Base-by-base conservation (phyloP, 1,140 invertebrate genomes). In the Drosophila fuyamai region DNA sequence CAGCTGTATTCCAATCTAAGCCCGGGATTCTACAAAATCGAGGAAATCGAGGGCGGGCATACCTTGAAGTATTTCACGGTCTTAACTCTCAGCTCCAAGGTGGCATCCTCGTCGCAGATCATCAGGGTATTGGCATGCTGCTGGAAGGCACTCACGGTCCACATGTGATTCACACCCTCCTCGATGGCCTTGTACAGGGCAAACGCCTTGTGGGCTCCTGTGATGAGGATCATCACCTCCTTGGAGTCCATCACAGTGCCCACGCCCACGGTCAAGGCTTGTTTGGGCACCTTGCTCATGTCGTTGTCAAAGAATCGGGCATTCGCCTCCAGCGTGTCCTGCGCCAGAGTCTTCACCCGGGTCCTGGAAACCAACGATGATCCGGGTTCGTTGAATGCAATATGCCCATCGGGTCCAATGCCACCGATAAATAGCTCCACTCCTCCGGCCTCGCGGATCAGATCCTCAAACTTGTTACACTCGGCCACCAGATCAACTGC, bases 61-160 rank as follows among this genome's bases (percentile, higher is more conserved):
- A 97, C 97, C 96, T 99, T 99, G 93, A 99, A 99, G 93, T 99
- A 99, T 94, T 99, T 99, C 63, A 99, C 98, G 73, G 99, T 99
- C 94, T 99, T 99, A 16, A 99, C 98, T 86, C 97, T 95, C 62
- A 99, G 94, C 93, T 99, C 99, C 58, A 98, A 93, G 7, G 99
- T 99, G 43, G 99, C 98, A 93, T 98, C 98, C 94, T 99, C 98
- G 93, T 99, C 99, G 92, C 98, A 99, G 50, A 99, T 94, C 93
- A 99, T 98, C 16, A 99, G 94, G 5, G 97, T 96, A 76, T 96
- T 95, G 41, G 96, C 95, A 93, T 99, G 98, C 92, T 98, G 97
- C 93, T 99, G 99, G 94, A 99, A 99, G 32, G 98, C 98, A 18
- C 98, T 99, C 23, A 99, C 98, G 0, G 99, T 99, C 98, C 99